Conservation (phyloP, 1,140 invertebrate species). For the Copidosoma floridanum region DNA sequence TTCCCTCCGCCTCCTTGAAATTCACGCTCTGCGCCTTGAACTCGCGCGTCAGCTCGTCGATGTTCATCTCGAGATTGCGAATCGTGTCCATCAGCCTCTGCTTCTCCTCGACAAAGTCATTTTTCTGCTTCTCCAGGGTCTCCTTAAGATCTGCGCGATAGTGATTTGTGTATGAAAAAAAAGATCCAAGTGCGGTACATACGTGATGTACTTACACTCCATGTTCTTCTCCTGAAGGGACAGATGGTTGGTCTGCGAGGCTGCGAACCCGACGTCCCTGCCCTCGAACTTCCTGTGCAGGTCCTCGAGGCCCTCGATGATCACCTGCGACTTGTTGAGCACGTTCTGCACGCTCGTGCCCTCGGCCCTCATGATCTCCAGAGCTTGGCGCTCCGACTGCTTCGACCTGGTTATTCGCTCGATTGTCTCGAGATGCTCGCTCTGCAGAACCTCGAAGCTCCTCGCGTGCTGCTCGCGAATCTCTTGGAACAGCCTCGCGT, state of each 20-base stretch:
- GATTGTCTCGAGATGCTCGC: constrained; percentile 45
- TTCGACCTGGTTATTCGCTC: constrained; percentile 47
- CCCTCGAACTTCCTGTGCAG: constrained; percentile 39
- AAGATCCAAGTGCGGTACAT: neutral
- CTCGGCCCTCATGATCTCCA: constrained; percentile 39
- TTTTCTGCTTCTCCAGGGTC: constrained; percentile 40
- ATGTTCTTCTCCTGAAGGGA: constrained; percentile 42
- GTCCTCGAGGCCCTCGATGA: constrained; percentile 36
- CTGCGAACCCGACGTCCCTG: constrained; percentile 33
- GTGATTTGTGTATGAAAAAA: neutral
- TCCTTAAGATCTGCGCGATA: constrained; percentile 39
- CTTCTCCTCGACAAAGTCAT: constrained; percentile 35
- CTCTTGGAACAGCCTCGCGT: constrained; percentile 39
- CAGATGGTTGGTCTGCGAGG: constrained; percentile 36
- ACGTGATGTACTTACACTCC: constrained; percentile 35
- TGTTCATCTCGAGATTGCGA: constrained; percentile 39
- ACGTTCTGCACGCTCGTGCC: constrained; percentile 42
- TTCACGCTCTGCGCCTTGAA: constrained; percentile 40
- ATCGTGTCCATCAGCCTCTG: constrained; percentile 39
- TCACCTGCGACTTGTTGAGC: constrained; percentile 40
- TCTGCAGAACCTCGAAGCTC: constrained; percentile 44
- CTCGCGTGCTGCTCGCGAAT: constrained; percentile 39
- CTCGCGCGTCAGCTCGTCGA: constrained; percentile 35
- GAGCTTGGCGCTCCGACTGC: constrained; percentile 41
- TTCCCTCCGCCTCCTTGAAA: constrained; percentile 39